Conservation (phyloP, 2,888 invertebrate genomes). For the Frankliniella intonsa region DNA sequence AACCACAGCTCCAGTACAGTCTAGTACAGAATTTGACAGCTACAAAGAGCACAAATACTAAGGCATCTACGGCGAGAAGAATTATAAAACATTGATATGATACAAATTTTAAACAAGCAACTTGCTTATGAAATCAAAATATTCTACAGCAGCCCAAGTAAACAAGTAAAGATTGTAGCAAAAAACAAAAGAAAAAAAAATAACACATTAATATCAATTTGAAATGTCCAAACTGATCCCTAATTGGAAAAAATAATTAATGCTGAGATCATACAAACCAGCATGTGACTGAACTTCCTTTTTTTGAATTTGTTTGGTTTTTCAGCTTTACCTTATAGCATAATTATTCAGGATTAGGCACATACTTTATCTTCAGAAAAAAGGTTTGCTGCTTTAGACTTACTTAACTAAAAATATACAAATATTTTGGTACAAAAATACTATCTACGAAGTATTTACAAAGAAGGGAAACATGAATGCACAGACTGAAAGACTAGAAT, state of each 20-base stretch:
- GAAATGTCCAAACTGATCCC: not conserved
- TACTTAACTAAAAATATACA: conserved; percentile 24
- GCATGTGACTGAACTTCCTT: not conserved
- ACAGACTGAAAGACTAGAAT: conserved; percentile 26
- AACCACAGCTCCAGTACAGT: not conserved
- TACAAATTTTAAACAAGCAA: conserved; percentile 10
- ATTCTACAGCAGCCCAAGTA: not conserved
- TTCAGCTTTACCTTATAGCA: not conserved
- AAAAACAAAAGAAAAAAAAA: not conserved
- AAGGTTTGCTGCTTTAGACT: conserved; percentile 7
- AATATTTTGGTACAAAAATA: conserved; percentile 27
- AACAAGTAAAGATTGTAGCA: not conserved
- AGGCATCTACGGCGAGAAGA: conserved; percentile 15
- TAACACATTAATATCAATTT: not conserved
- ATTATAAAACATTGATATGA: conserved; percentile 11
- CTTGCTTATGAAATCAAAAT: not conserved
- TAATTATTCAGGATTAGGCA: not conserved
- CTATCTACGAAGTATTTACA: conserved; percentile 27
- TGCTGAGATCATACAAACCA: conserved; percentile 18
- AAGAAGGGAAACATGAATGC: conserved; percentile 4
- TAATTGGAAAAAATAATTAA: not conserved
- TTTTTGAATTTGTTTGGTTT: not conserved
- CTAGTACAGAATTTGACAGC: not conserved
- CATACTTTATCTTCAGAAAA: not conserved
- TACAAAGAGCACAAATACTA: conserved; percentile 14